Base-by-base conservation (phyloP, 1,140 invertebrate species). In the Caerostris darwini region DNA sequence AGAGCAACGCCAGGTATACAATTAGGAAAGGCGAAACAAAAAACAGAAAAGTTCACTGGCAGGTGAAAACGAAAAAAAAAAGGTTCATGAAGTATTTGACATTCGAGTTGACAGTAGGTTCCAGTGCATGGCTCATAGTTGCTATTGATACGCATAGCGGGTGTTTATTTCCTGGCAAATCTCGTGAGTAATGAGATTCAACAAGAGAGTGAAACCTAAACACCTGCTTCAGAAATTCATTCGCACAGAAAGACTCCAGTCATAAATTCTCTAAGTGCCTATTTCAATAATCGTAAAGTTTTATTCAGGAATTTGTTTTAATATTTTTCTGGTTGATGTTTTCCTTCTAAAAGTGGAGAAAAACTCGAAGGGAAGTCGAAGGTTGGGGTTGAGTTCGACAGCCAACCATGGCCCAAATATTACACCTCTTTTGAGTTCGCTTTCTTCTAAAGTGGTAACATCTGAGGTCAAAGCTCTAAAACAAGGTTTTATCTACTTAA, bases 321-420 rank as follows among this genome's bases (percentile, higher is more conserved):
- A 67, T 67, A n/a, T 64, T 64, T 17, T 50, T 77, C 34, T 77
- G 10, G 50, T 50, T 12, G 82, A 12, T 85, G 17, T 58, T 85
- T 81, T 85, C 82, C 82, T 57, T n/a, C 54, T 57, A 10, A 34
- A n/a, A 85, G 53, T 19, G 17, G 6, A 19, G 56, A 56, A 56
- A 53, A 14, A 34, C 34, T 14, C 14, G 85, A 87, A 64, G 86
- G 50, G 86, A 14, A 53, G 56, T 64, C 88, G 67, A 90, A 90
- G 88, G 88, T 90, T 90, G 57, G 67, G 64, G 64, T 90, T 69
- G 88, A 58, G 88, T 90, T 90, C 88, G 88, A 71, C 19, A 90
- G 67, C 67, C 88, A 90, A 71, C 88, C 88, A 90, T 90, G 88
- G 88, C 88, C 88, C 67, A 90, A 69, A 56, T 90, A 90, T 90